phyloP scores from a whole-genome alignment of 1,140 invertebrate species.

The Leptestheria dahalacensis region DNA sequence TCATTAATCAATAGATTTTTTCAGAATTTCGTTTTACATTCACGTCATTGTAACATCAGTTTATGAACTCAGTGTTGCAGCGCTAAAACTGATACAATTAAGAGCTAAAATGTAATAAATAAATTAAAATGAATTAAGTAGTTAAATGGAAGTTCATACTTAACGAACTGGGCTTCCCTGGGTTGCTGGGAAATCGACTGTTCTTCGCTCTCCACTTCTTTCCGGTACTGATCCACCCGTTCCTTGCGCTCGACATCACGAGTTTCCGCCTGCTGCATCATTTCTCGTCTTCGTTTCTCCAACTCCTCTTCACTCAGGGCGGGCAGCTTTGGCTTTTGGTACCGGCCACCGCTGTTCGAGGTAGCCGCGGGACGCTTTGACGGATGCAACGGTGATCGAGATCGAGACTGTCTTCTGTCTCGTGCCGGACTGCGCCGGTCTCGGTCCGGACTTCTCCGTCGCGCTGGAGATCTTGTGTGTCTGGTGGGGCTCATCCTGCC shows the following conservation, averaged over 20 bases:
- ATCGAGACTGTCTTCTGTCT: too few species aligned
- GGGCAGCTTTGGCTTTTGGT: not conserved
- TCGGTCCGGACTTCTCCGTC: too few species aligned
- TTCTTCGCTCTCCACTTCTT: conserved; percentile 7
- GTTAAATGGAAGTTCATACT: not conserved
- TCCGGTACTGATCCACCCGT: not conserved
- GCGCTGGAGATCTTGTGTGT: too few species aligned
- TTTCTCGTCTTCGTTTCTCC: conserved; percentile 4
- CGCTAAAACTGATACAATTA: too few species aligned
- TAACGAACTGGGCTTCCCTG: conserved; percentile 3
- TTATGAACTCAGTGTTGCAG: too few species aligned
- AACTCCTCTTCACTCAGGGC: conserved; percentile 3
- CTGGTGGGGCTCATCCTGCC: not conserved
- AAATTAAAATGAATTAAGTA: not conserved
- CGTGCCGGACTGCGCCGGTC: too few species aligned
- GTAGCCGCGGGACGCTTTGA: not conserved
- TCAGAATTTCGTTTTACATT: too few species aligned
- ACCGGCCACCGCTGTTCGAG: not conserved
- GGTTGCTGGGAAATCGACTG: not conserved
- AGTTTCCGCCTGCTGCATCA: conserved; percentile 2
- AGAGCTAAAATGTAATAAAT: not conserved
- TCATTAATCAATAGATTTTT: too few species aligned
- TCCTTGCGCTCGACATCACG: not conserved
- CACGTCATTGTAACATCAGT: too few species aligned
- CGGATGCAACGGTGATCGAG: not conserved